Conservation (phyloP, 2,888 invertebrate genomes). For the Chaetogeoica ovagalla region DNA sequence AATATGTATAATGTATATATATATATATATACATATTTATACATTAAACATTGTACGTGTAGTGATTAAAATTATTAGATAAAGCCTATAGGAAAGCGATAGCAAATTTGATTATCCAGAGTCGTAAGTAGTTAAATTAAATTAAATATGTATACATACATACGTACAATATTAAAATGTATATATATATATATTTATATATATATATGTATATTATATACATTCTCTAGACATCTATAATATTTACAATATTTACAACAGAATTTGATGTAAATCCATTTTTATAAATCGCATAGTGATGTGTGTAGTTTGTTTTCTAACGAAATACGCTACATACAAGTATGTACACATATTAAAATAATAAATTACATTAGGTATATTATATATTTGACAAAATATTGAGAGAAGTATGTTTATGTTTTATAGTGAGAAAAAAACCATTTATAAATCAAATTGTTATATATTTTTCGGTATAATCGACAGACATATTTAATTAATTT, state of each 20-base stretch:
- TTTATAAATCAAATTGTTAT: too few relatives aligned
- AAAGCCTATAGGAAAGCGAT: conserved; percentile 3
- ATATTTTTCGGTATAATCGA: too few relatives aligned
- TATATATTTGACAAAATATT: too few relatives aligned
- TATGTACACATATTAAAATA: too few relatives aligned
- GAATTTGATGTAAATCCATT: background rate
- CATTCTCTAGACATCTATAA: background rate
- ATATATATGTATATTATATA: background rate
- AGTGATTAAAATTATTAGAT: background rate
- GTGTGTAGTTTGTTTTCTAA: too few relatives aligned
- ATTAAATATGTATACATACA: background rate
- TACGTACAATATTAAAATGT: background rate
- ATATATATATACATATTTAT: background rate
- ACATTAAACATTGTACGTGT: too few relatives aligned
- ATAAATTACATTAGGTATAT: too few relatives aligned
- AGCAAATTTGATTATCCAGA: conserved; percentile 18
- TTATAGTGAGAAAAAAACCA: too few relatives aligned
- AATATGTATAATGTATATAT: background rate
- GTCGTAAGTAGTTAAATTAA: background rate
- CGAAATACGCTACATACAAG: too few relatives aligned
- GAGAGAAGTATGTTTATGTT: too few relatives aligned
- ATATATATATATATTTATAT: background rate
- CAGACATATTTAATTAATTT: too few relatives aligned
- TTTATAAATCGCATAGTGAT: too few relatives aligned
- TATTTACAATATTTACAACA: background rate